These are phyloP conservation scores for Drosophila lacteicornis DNA, from an alignment of 1,140 invertebrate species.

Conservation along the genomic window DNA sequence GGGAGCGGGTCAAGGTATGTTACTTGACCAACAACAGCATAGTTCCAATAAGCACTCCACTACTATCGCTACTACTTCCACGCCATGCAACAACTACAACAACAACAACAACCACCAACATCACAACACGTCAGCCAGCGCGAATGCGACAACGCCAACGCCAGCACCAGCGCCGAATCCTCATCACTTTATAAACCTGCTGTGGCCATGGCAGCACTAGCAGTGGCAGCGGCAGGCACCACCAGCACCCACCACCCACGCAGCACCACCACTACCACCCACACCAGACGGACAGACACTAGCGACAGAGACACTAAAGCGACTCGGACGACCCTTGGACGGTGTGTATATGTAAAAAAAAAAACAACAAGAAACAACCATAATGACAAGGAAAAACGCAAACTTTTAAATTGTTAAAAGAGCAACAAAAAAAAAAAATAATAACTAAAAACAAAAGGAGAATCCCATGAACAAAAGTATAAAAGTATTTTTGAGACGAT, in stretches of 20 bases:
- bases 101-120: constrained; percentile 78
- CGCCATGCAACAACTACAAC: constrained; percentile 81
- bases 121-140: constrained; percentile 59
- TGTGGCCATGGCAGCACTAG: constrained; percentile 83
- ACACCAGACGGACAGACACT: constrained; percentile 44
- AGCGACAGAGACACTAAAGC: constrained; percentile 32
- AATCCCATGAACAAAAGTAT: constrained; percentile 65
- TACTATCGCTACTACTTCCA: constrained; percentile 75
- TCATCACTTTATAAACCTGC: constrained; percentile 83
- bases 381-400: constrained; percentile 53
- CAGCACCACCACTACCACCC: constrained; percentile 45
- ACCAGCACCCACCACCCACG: constrained; percentile 33
- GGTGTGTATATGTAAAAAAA: constrained; percentile 80
- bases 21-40: constrained; percentile 84
- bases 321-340: constrained; percentile 50
- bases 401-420: constrained; percentile 81
- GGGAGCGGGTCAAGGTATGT: constrained; percentile 80
- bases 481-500: constrained; percentile 81
- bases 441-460: constrained; percentile 41
- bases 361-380: constrained; percentile 40
- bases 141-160: constrained; percentile 48
- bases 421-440: constrained; percentile 48
- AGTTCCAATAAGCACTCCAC: constrained; percentile 83
- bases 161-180: constrained; percentile 76
- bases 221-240: constrained; percentile 8